Conservation (phyloP, 2,888 invertebrate genomes). For the Timandra comae region DNA sequence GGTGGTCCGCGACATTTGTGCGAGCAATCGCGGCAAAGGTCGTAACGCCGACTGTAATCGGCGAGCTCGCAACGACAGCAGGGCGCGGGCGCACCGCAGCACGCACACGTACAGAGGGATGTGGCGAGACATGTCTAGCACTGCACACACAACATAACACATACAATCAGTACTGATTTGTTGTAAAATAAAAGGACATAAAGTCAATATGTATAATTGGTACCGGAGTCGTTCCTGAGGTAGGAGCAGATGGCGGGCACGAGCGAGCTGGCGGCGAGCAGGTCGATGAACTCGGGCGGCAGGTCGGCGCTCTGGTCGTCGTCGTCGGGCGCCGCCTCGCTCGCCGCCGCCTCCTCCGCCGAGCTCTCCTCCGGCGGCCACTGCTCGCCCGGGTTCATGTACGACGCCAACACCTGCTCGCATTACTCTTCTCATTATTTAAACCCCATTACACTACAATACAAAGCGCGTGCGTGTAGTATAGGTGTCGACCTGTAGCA, state of each 20-base stretch:
- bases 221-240: constrained; percentile 92
- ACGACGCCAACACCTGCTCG: constrained; percentile 87
- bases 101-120: constrained; percentile 94
- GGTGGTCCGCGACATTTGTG: constrained; percentile 93
- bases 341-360: constrained; percentile 41
- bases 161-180: not conserved
- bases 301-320: constrained; percentile 57
- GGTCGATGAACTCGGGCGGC: constrained; percentile 84
- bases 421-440: not conserved
- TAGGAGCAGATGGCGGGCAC: constrained; percentile 93
- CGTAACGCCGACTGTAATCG: constrained; percentile 71
- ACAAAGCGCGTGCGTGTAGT: too few relatives aligned
- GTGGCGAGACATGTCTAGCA: constrained; percentile 97
- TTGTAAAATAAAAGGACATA: constrained; percentile 7
- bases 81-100: constrained; percentile 86
- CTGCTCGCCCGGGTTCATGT: constrained; percentile 85
- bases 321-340: constrained; percentile 36
- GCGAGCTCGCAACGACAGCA: constrained; percentile 84
- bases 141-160: constrained; percentile 55
- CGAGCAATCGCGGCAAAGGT: constrained; percentile 84
- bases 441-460: too few relatives aligned
- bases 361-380: constrained; percentile 67
- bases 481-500: constrained; percentile 75
- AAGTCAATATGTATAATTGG: too few relatives aligned
- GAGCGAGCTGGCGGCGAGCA: constrained; percentile 88